These are phyloP conservation scores for Pocota personata DNA, from an alignment of 2,888 invertebrate species.

Conservation along the genomic window DNA sequence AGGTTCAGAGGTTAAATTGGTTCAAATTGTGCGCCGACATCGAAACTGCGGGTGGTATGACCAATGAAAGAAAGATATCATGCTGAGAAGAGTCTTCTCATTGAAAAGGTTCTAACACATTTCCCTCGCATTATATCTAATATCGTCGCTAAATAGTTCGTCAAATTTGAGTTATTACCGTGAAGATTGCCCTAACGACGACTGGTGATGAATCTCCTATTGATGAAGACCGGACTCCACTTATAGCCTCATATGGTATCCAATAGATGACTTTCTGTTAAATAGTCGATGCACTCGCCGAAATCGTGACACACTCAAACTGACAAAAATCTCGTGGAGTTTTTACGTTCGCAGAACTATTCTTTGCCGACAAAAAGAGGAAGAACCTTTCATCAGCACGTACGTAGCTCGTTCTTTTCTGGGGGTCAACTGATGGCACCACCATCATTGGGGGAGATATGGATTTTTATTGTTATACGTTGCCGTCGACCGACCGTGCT, in stretches of 20 bases:
- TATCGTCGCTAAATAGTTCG: slow-evolving; percentile 27
- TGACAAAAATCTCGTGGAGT: slow-evolving; percentile 66
- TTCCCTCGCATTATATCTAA: neutral
- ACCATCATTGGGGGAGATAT: slow-evolving; percentile 45
- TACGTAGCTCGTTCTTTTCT: slow-evolving; percentile 52
- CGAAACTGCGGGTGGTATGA: slow-evolving; percentile 53
- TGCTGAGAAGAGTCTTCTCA: neutral
- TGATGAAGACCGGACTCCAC: neutral
- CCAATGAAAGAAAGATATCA: slow-evolving; percentile 14
- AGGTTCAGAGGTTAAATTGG: slow-evolving; percentile 67
- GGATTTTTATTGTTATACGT: slow-evolving; percentile 41
- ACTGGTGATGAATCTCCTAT: slow-evolving; percentile 19
- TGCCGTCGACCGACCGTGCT: slow-evolving; percentile 53
- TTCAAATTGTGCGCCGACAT: slow-evolving; percentile 53
- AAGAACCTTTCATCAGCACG: slow-evolving; percentile 66
- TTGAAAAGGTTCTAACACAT: slow-evolving; percentile 35
- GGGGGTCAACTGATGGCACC: slow-evolving; percentile 65
- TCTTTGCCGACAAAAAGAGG: slow-evolving; percentile 58
- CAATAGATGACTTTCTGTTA: slow-evolving; percentile 60
- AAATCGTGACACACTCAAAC: slow-evolving; percentile 66
- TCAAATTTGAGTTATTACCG: slow-evolving; percentile 53
- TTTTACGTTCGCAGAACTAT: slow-evolving; percentile 25
- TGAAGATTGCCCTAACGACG: slow-evolving; percentile 15
- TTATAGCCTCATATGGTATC: slow-evolving; percentile 15
- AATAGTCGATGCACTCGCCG: slow-evolving; percentile 66